Evolutionary conservation across 2,113 vertebrate species (phyloP), one percentile per base, ranked within the genome.

Genomic region (Vicugna pacos): DNA sequence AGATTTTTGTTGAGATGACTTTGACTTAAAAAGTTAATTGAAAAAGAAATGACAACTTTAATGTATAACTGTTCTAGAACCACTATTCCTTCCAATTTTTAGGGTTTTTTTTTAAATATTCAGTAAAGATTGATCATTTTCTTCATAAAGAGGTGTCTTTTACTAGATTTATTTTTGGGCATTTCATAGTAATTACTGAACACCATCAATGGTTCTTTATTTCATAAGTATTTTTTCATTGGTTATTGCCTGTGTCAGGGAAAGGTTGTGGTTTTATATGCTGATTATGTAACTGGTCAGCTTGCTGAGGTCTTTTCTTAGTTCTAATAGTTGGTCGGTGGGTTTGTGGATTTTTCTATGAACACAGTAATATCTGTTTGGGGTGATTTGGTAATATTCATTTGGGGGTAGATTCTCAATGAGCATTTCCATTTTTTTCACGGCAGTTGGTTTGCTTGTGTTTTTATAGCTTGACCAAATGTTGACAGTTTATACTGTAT

Each of bases 201-300:
- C 28, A 22, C 7, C 24, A 22, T 92, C 70, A 95, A 32, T 76
- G 50, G 38, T 77, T 73, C 82, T 95, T 97, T 95, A 77, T 92
- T 84, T 93, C 58, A 62, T 60, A 77, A 83, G 14, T 83, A 32
- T 12, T 62, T 89, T 82, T 82, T 72, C 64, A 80, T 65, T 93
- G 87, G 89, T 69, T 73, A 67, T 50, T 91, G 15, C 67, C 50
- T 90, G n/a, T 87, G 87, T 95, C 58, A 80, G 42, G 64, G 56
- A 91, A 20, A 58, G 35, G 8, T 15, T 94, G 32, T 85, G 62
- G 76, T 91, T 97, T 91, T 79, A 56, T 52, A 70, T 73, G 67
- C 46, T 32, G 76, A 67, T 72, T 93, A 84, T 83, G 14, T 54
- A 86, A 87, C 58, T 56, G 83, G 69, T 82, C 50, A 69, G 80